A percentile compares a stretch with the other conserved stretches of the same genome.
These are phyloP conservation scores for Aphis craccivora DNA, from an alignment of 1,140 invertebrate genomes.

Conservation along the genomic window DNA sequence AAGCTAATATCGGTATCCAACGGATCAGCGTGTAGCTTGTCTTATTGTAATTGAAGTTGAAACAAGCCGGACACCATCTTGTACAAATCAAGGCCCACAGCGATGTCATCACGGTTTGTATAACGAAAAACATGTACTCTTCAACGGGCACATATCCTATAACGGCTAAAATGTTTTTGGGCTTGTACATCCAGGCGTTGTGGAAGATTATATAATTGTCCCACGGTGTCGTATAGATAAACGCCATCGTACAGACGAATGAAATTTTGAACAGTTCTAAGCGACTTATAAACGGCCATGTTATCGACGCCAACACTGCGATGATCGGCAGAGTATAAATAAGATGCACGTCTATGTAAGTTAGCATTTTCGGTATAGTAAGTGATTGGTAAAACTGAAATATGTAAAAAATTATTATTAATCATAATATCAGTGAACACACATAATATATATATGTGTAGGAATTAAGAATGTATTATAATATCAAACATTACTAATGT, in stretches of 20 bases:
- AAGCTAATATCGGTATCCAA: constrained; percentile 38
- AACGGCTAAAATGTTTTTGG: constrained; percentile 31
- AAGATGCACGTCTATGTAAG: constrained; percentile 43
- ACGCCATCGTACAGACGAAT: constrained; percentile 35
- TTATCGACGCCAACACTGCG: constrained; percentile 23
- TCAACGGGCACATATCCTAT: constrained; percentile 50
- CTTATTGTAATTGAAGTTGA: constrained; percentile 36
- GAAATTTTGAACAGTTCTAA: constrained; percentile 42
- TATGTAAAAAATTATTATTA: background rate
- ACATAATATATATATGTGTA: background rate
- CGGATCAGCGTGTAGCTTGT: constrained; percentile 23
- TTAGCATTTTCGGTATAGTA: constrained; percentile 27
- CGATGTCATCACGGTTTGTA: constrained; percentile 37
- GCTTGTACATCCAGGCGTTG: constrained; percentile 40
- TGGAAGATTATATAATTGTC: constrained; percentile 51
- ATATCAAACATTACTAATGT: background rate
- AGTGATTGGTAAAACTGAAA: background rate
- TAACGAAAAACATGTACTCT: constrained; percentile 49
- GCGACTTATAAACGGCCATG: constrained; percentile 48
- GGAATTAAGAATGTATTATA: background rate
- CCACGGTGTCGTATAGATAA: constrained; percentile 51
- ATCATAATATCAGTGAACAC: background rate
- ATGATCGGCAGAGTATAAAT: constrained; percentile 34
- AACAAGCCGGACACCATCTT: constrained; percentile 42
- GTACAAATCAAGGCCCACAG: constrained; percentile 31